Base-by-base conservation (phyloP, 2,888 invertebrate genomes). In the Drosophila pseudotakahashii region DNA sequence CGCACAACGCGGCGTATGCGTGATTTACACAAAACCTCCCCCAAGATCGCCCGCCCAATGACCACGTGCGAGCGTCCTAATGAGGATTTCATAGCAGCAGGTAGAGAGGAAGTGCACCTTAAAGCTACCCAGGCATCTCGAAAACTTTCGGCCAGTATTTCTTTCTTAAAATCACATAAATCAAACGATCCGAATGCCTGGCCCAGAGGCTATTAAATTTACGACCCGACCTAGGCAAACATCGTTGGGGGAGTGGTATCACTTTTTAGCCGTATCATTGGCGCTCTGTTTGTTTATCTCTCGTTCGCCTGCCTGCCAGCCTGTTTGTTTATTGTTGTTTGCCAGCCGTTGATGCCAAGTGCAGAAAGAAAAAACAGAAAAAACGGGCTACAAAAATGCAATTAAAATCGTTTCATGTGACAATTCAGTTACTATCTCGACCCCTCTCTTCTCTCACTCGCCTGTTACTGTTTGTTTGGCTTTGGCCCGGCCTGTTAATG, bases 321-420 rank as follows among this genome's bases (percentile, higher is more conserved):
- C 47, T 67, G 54, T 45, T 52, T 62, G 39, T 74, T 72, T 73
- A 61, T 68, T 68, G 51, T 55, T 59, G 67, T 70, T 39, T 42
- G 54, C 39, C 48, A 67, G 59, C 61, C 47, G 61, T 48, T 68
- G 77, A 68, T 58, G 72, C 62, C 53, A 62, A 75, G 62, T 71
- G 61, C 51, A 53, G 41, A 30, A n/a, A 30, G 37, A 51, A 50
- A 32, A 32, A 39, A 26, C 14, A 39, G 16, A n/a, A 52, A 67
- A 78, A 73, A 77, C 53, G 55, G 68, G 37, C 63, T 64, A 66
- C 67, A 74, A 81, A 79, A 75, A 86, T 80, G 78, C 81, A 82
- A 82, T 81, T 82, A 85, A 85, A 74, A 76, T 64, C 81, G 81
- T 79, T 87, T 86, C 79, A 74, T 84, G 81, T 79, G 84, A 83